These are phyloP conservation scores for Liasis olivaceus DNA, from an alignment of 2,797 vertebrate genomes.

Conservation along the genomic window DNA sequence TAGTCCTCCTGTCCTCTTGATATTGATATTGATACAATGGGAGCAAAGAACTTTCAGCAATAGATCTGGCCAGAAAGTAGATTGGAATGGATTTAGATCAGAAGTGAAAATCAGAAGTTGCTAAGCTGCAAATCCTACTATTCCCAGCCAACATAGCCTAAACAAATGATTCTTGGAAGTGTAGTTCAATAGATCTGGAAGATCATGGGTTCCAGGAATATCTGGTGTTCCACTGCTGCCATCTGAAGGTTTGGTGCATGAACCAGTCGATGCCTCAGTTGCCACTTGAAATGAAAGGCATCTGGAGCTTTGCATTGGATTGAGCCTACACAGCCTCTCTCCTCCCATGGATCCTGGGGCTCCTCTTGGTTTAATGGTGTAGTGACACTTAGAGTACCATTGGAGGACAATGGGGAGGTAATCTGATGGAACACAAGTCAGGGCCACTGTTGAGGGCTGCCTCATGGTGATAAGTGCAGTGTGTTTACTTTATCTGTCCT, in stretches of 20 bases:
- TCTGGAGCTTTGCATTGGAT: too few relatives aligned
- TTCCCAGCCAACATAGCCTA: not conserved
- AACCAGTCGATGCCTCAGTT: not conserved
- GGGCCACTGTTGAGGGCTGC: too few relatives aligned
- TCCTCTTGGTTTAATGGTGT: too few relatives aligned
- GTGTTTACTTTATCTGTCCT: too few relatives aligned
- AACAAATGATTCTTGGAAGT: not conserved
- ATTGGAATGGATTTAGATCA: not conserved
- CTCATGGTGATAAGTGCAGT: too few relatives aligned
- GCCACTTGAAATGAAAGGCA: too few relatives aligned
- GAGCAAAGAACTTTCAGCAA: not conserved
- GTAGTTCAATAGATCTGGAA: not conserved
- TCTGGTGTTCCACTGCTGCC: not conserved
- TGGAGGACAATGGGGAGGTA: too few relatives aligned
- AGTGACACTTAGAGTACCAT: too few relatives aligned
- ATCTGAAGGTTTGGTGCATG: not conserved
- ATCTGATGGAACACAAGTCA: too few relatives aligned
- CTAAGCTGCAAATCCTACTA: not conserved
- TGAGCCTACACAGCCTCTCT: too few relatives aligned
- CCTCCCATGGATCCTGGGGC: too few relatives aligned
- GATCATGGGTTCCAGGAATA: not conserved
- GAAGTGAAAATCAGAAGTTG: not conserved
- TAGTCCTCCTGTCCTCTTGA: not conserved
- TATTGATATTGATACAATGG: not conserved
- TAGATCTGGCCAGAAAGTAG: not conserved